Evolutionary conservation across 2,797 vertebrate genomes (phyloP).

Genomic region (Coracias cyanogaster): DNA sequence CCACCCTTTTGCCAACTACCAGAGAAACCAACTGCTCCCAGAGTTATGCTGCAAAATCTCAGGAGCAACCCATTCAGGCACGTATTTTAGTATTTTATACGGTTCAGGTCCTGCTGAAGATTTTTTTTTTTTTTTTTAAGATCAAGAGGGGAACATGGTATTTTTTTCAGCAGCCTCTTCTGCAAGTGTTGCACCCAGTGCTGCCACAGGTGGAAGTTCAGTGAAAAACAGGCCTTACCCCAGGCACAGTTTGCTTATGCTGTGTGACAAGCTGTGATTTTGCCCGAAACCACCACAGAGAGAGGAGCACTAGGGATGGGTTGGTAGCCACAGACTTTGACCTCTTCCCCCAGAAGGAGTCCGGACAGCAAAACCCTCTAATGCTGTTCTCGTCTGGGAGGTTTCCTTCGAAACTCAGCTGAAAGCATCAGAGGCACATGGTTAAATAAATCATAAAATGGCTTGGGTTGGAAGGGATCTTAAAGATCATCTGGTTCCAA

Average conservation of each 20-base stretch:
- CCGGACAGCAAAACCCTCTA: not conserved
- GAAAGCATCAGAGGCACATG: not conserved
- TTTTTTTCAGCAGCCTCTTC: not conserved
- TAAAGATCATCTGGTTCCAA: no score
- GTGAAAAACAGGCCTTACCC: not conserved
- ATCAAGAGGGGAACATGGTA: not conserved
- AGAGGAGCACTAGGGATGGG: rapidly evolving
- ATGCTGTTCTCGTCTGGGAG: rapidly evolving
- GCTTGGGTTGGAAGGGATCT: no score
- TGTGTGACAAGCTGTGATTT: not conserved
- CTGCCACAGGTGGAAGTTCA: not conserved
- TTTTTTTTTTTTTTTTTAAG: not conserved
- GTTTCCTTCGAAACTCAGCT: not conserved
- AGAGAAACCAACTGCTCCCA: not conserved
- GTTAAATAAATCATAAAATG: not conserved
- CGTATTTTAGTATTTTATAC: not conserved
- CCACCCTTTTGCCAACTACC: not conserved
- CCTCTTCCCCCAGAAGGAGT: not conserved
- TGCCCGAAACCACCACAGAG: not conserved
- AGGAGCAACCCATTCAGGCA: not conserved
- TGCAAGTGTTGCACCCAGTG: not conserved
- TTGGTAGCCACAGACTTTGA: not conserved
- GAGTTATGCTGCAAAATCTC: not conserved
- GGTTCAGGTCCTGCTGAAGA: not conserved
- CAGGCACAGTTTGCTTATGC: not conserved